Evolutionary conservation across 2,113 vertebrate genomes (phyloP), one percentile per base, ranked within the genome.

Genomic region (Speoplatyrhinus poulsoni): DNA sequence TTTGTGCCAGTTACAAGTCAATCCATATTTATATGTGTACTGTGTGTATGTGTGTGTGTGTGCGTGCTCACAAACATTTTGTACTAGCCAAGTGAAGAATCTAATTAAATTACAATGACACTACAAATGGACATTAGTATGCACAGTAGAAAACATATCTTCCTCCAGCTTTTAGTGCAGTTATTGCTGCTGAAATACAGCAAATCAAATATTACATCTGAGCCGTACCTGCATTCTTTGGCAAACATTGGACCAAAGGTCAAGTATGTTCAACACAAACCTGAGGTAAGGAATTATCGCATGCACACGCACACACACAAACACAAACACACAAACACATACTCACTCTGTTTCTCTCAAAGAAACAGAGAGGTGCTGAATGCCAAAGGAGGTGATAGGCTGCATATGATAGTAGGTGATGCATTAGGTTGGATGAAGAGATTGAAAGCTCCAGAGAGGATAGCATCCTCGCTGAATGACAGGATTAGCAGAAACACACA

Each of bases 141-240:
- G 36, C 7, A 41, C 36, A 41, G 7, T 41, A 41, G 36, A 41
- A 41, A 41, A 41, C 36, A 41, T 6, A 5, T 41, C 36, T 8
- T 41, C 36, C 7, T 41, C 36, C 7, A 53, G 52, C 15, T 53
- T n/a, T 53, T 6, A 6, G 52, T 53, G 52, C 2, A n/a, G 12
- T 6, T 53, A 6, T 41, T 12, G 52, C 52, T 12, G 52, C 52
- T 53, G 52, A 13, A 59, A 32, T 26, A 36, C 49, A 52, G 3
- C 10, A 15, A 67, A 83, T 85, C 61, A 88, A 87, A 82, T 82
- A 87, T 85, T 62, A 5, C 80, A 85, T 78, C 61, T 3, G 58
- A 76, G 60, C 33, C 62, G 70, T 75, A 82, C 82, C 77, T 87
- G 75, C 79, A 69, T 61, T 77, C 64, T 84, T 86, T 75, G 73